phyloP scores from a whole-genome alignment of 1,140 invertebrate species.

The Apis laboriosa region DNA sequence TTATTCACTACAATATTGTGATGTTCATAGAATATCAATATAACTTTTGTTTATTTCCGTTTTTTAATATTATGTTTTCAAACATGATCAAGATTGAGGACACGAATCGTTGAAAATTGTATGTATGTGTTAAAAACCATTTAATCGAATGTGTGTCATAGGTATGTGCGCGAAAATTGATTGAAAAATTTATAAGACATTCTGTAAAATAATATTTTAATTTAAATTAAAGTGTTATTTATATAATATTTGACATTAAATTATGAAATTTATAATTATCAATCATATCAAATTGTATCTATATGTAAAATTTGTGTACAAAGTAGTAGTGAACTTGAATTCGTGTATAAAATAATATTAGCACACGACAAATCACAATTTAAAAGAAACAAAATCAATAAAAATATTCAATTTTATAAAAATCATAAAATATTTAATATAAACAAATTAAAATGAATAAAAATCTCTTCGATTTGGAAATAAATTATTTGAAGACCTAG shows the following conservation, averaged over 20 bases:
- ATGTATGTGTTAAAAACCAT: neutral
- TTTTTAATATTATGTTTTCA: neutral
- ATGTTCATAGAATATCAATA: neutral
- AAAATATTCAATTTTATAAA: conserved; percentile 6
- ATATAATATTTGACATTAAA: neutral
- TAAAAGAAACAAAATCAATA: conserved; percentile 49
- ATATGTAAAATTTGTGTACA: neutral
- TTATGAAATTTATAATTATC: neutral
- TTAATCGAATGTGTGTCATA: conserved; percentile 20
- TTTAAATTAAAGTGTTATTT: neutral
- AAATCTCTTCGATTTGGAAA: conserved; percentile 70
- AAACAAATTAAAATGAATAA: neutral
- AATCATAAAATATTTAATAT: neutral
- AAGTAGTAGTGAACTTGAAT: neutral
- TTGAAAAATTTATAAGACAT: neutral
- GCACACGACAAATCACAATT: conserved; percentile 39
- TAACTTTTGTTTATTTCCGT: neutral
- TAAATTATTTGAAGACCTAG: conserved; percentile 69
- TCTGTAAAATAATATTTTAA: neutral
- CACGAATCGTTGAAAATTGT: neutral
- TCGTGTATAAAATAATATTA: conserved; percentile 30
- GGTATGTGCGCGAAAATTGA: neutral
- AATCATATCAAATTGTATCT: neutral
- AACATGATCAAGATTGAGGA: neutral
- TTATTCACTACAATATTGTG: neutral